A percentile compares a stretch with the other conserved stretches of the same genome.
Evolutionary conservation across 2,888 invertebrate species (phyloP).

Genomic region (Boloria selene): DNA sequence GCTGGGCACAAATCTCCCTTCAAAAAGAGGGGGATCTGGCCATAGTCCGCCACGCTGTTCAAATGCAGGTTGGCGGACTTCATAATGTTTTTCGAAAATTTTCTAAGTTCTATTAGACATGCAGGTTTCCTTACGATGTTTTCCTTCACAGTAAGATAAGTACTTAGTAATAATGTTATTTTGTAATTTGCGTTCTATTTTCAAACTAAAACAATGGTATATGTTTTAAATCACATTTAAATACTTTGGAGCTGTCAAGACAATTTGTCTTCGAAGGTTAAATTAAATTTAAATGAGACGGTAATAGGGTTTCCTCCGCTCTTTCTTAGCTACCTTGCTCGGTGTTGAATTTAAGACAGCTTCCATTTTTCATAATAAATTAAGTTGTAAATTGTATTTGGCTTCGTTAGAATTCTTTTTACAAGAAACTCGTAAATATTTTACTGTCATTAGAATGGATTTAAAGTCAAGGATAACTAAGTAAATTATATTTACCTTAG

Average conservation of each 20-base stretch:
- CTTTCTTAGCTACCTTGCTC: background rate
- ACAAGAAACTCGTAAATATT: background rate
- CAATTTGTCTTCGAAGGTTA: background rate
- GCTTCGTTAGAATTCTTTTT: conserved; percentile 15
- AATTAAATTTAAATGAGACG: background rate
- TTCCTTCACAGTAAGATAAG: too few species aligned
- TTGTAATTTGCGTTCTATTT: too few species aligned
- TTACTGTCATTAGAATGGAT: background rate
- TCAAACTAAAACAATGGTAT: background rate
- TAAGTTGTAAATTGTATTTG: conserved; percentile 3
- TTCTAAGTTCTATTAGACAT: too few species aligned
- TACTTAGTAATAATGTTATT: background rate
- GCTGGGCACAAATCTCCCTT: too few species aligned
- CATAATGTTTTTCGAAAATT: too few species aligned
- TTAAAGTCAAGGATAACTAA: background rate
- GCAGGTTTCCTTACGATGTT: too few species aligned
- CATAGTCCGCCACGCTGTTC: too few species aligned
- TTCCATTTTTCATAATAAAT: conserved; percentile 12
- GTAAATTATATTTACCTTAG: too few species aligned
- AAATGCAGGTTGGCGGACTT: too few species aligned
- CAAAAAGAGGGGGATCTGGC: too few species aligned
- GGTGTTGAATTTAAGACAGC: background rate
- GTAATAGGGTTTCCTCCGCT: background rate
- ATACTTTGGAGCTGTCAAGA: background rate
- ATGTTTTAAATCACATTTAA: background rate